These are phyloP conservation scores for Megalurothrips usitatus DNA, from an alignment of 2,888 invertebrate genomes.

Conservation along the genomic window DNA sequence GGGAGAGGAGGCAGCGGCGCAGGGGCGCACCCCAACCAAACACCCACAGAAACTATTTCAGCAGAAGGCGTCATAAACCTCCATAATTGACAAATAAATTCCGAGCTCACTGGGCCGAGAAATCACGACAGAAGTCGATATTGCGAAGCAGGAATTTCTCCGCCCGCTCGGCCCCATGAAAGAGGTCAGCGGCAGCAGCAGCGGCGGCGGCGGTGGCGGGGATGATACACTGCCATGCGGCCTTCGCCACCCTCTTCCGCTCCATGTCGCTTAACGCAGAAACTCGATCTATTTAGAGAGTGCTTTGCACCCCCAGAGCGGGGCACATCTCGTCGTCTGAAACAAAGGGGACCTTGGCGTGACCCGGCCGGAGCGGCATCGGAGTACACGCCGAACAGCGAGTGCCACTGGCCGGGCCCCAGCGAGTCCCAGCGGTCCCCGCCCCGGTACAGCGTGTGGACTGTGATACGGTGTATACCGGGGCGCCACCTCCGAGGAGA, in stretches of 20 bases:
- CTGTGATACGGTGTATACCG: too few relatives aligned
- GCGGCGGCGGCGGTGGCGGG: background rate
- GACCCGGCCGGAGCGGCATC: background rate
- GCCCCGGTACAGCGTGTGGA: too few relatives aligned
- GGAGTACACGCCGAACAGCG: background rate
- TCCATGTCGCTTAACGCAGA: constrained; percentile 8
- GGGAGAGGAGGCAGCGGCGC: background rate
- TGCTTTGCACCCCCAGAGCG: too few relatives aligned
- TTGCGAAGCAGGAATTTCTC: constrained; percentile 20
- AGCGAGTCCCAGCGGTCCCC: too few relatives aligned
- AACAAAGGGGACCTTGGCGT: too few relatives aligned
- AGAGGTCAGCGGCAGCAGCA: background rate
- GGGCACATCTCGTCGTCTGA: too few relatives aligned
- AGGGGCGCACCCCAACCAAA: background rate
- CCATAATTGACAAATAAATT: constrained; percentile 16
- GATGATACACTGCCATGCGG: background rate
- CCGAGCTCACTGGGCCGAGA: constrained; percentile 1
- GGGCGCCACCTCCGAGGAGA: background rate
- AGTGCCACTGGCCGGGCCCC: background rate
- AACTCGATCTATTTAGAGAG: background rate
- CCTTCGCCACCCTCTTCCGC: background rate
- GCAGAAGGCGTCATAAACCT: constrained; percentile 19
- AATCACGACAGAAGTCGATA: constrained; percentile 24
- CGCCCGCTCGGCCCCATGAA: background rate
- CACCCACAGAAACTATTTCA: constrained; percentile 20